Evolutionary conservation across 2,888 invertebrate species (phyloP).

Genomic region (Tuberolachnus salignus): DNA sequence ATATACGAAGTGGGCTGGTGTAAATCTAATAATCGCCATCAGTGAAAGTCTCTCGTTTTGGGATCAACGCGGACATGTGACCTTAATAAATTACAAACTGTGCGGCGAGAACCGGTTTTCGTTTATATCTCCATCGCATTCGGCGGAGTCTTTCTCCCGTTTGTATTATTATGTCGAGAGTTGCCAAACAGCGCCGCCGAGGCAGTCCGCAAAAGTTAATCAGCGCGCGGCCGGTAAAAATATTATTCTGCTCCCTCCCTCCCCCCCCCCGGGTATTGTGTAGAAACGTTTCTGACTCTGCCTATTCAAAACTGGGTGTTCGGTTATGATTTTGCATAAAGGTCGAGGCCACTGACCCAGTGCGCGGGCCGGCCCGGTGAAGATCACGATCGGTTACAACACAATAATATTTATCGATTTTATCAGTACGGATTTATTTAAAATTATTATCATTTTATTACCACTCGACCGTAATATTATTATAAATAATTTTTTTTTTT

Average conservation of each 20-base stretch:
- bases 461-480: too few species aligned
- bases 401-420: neutral
- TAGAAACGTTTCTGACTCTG: slow-evolving; percentile 35
- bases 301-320: slow-evolving; percentile 1
- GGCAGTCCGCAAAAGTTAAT: slow-evolving; percentile 37
- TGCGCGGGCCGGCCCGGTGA: slow-evolving; percentile 14
- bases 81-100: slow-evolving; percentile 55
- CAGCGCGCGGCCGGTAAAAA: too few species aligned
- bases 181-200: slow-evolving; percentile 44
- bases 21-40: slow-evolving; percentile 43
- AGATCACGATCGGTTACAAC: slow-evolving; percentile 36
- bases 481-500: too few species aligned
- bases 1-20: neutral
- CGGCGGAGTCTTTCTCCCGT: slow-evolving; percentile 42
- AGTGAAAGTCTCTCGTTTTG: slow-evolving; percentile 53
- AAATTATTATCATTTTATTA: too few species aligned
- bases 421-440: too few species aligned
- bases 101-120: slow-evolving; percentile 50
- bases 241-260: too few species aligned
- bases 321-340: slow-evolving; percentile 8
- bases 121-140: slow-evolving; percentile 16
- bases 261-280: too few species aligned
- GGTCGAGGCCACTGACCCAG: slow-evolving; percentile 24
- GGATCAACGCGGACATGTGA: slow-evolving; percentile 54
- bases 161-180: slow-evolving; percentile 33